Conservation (phyloP, 2,797 vertebrate species). For the Brotula barbata region DNA sequence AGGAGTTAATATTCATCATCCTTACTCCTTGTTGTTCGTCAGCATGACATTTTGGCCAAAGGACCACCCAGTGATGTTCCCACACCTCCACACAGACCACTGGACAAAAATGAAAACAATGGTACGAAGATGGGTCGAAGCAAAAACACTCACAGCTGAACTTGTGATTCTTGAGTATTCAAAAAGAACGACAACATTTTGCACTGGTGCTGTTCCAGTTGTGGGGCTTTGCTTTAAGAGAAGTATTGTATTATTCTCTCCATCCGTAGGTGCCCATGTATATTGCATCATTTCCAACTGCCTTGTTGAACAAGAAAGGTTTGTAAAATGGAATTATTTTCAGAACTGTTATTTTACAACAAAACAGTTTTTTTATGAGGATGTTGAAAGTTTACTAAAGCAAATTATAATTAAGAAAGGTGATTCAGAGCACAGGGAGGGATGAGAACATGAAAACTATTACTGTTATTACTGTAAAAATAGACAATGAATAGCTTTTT, state of each 20-base stretch:
- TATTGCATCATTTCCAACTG: constrained; percentile 46
- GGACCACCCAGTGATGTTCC: constrained; percentile 62
- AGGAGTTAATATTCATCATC: constrained; percentile 18
- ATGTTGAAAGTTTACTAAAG: no score
- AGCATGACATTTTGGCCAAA: constrained; percentile 71
- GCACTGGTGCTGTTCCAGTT: not conserved
- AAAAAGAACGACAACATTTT: constrained; percentile 1
- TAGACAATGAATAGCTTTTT: no score
- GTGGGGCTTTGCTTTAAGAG: no score
- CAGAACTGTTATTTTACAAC: no score
- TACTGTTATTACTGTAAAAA: no score
- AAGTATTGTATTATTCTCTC: constrained; percentile 18
- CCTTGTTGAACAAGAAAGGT: constrained; percentile 59
- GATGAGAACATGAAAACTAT: no score
- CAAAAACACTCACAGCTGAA: not conserved
- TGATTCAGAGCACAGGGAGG: no score
- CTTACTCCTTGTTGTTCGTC: constrained; percentile 22
- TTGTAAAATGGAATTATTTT: constrained; percentile 30
- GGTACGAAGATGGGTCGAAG: constrained; percentile 35
- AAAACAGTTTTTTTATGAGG: no score
- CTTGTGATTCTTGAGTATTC: no score
- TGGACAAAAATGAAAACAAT: constrained; percentile 75
- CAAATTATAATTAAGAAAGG: no score
- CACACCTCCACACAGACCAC: constrained; percentile 68
- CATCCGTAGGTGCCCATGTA: constrained; percentile 54